phyloP scores from a whole-genome alignment of 2,797 vertebrate species.

The Sebastes hubbsi region DNA sequence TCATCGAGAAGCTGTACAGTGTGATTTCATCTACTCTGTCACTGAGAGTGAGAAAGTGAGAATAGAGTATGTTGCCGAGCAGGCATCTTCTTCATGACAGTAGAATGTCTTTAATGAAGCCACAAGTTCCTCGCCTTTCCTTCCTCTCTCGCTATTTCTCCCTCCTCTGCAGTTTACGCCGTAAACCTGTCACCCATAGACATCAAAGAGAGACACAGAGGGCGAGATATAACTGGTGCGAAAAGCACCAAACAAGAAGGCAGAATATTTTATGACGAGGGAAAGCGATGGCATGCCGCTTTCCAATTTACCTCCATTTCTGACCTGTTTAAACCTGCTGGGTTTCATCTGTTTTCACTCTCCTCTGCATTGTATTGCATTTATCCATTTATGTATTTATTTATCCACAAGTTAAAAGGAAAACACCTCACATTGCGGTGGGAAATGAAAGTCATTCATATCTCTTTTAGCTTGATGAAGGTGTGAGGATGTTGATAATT shows the following conservation, averaged over 20 bases:
- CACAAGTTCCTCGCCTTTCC: slow-evolving; percentile 29
- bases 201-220: slow-evolving; percentile 65
- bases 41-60: neutral
- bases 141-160: neutral
- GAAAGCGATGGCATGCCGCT: slow-evolving; percentile 18
- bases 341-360: slow-evolving; percentile 38
- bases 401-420: slow-evolving; percentile 12
- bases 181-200: slow-evolving; percentile 59
- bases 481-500: slow-evolving; percentile 14
- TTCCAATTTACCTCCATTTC: slow-evolving; percentile 63
- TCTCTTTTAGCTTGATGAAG: slow-evolving; percentile 17
- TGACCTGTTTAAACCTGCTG: slow-evolving; percentile 54
- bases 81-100: slow-evolving; percentile 9
- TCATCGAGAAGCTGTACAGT: neutral
- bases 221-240: slow-evolving; percentile 51
- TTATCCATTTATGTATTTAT: neutral
- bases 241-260: slow-evolving; percentile 53
- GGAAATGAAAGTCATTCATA: slow-evolving; percentile 14
- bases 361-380: slow-evolving; percentile 7
- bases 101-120: slow-evolving; percentile 37
- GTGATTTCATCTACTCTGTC: neutral
- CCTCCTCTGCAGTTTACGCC: slow-evolving; percentile 36
- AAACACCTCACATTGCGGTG: neutral
- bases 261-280: slow-evolving; percentile 47
- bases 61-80: neutral